Conservation (phyloP, 53 echinoderm and acorn worm genomes). For the Holothuria leucospilota region DNA sequence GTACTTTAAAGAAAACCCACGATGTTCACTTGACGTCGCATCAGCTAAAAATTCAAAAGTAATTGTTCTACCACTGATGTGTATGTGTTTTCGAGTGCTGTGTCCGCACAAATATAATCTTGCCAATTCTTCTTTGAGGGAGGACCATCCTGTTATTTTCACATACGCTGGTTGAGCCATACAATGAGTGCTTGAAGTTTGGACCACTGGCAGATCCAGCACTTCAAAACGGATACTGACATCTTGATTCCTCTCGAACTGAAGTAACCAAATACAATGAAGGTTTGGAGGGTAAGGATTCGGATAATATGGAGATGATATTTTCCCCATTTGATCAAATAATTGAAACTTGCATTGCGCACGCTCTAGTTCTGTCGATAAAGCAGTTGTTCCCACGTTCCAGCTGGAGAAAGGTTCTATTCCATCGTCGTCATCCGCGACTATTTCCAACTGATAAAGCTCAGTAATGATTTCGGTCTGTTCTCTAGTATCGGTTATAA, state of each 20-base stretch:
- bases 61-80: neutral
- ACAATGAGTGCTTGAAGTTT: neutral
- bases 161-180: neutral
- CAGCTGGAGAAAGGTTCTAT: too few relatives aligned
- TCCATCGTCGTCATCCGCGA: too few relatives aligned
- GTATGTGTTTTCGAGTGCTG: neutral
- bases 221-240: neutral
- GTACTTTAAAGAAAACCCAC: slow-evolving; percentile 8
- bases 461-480: too few relatives aligned
- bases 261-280: too few relatives aligned
- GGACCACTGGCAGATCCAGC: neutral
- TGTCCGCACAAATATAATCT: slow-evolving; percentile 9
- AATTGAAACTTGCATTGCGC: too few relatives aligned
- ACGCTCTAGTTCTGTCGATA: too few relatives aligned
- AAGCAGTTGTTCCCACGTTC: too few relatives aligned
- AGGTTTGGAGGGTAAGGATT: neutral
- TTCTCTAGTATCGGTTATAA: too few relatives aligned
- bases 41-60: slow-evolving; percentile 1
- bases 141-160: slow-evolving; percentile 34
- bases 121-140: slow-evolving; percentile 1
- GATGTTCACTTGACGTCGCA: neutral
- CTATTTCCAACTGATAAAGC: too few relatives aligned
- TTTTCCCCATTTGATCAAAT: neutral
- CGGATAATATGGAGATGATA: neutral
- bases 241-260: too few relatives aligned